Evolutionary conservation across 2,888 invertebrate genomes (phyloP).

Genomic region (Plagiodera versicolora): DNA sequence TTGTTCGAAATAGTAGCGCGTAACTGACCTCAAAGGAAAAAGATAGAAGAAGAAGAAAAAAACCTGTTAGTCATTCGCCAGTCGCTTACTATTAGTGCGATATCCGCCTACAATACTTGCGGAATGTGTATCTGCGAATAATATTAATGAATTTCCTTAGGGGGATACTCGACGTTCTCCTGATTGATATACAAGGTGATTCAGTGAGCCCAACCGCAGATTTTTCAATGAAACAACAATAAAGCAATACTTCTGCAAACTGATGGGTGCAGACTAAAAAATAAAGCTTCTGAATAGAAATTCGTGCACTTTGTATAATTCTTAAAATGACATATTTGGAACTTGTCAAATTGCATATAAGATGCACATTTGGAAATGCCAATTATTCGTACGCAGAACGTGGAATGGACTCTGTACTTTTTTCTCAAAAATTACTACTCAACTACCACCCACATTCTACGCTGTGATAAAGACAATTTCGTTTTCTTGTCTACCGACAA

Average conservation of each 20-base stretch:
- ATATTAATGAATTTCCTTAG: not conserved
- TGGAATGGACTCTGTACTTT: not conserved
- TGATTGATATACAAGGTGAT: not conserved
- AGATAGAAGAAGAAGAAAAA: slow-evolving; percentile 1
- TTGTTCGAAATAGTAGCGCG: slow-evolving; percentile 1
- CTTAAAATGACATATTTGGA: too few species aligned
- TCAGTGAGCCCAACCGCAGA: too few species aligned
- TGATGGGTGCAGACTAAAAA: too few species aligned
- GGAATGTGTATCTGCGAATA: not conserved
- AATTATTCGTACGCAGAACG: not conserved
- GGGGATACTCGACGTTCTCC: not conserved
- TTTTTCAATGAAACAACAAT: too few species aligned
- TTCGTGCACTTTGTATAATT: too few species aligned
- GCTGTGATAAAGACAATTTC: not conserved
- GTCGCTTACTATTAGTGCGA: not conserved
- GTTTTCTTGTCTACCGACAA: not conserved
- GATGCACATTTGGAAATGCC: not conserved
- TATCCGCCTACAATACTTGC: slow-evolving; percentile 11
- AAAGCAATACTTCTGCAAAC: too few species aligned
- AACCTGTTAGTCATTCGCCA: slow-evolving; percentile 4
- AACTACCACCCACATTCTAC: too few species aligned
- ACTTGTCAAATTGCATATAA: too few species aligned
- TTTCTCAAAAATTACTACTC: not conserved
- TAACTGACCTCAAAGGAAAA: slow-evolving; percentile 11
- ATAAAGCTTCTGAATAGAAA: too few species aligned